Evolutionary conservation across 2,113 vertebrate species (phyloP).

Genomic region (Mionectes macconnelli): DNA sequence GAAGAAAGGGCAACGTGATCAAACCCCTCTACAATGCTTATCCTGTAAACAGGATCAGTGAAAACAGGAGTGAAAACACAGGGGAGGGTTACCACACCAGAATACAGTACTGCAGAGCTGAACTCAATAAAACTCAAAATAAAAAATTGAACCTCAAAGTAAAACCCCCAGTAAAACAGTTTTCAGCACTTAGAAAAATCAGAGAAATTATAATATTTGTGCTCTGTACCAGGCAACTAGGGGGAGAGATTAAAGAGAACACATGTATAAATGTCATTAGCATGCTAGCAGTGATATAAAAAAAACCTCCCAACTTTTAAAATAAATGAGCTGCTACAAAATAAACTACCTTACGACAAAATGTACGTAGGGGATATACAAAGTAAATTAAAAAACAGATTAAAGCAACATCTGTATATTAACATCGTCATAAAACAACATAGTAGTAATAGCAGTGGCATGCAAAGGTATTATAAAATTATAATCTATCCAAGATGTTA

Average conservation of each 20-base stretch:
- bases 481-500: slow-evolving; percentile 69
- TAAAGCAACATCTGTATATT: slow-evolving; percentile 81
- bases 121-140: slow-evolving; percentile 22
- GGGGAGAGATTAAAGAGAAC: slow-evolving; percentile 59
- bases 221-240: slow-evolving; percentile 34
- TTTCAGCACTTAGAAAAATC: slow-evolving; percentile 17
- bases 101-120: background rate
- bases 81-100: background rate
- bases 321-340: slow-evolving; percentile 79
- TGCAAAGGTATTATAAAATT: slow-evolving; percentile 76
- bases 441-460: slow-evolving; percentile 65
- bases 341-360: slow-evolving; percentile 74
- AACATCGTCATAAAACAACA: slow-evolving; percentile 72
- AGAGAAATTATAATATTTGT: background rate
- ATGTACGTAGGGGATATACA: slow-evolving; percentile 74
- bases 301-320: slow-evolving; percentile 72
- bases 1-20: background rate
- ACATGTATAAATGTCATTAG: slow-evolving; percentile 70
- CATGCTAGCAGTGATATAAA: slow-evolving; percentile 60
- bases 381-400: slow-evolving; percentile 80
- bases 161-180: background rate
- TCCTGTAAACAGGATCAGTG: background rate
- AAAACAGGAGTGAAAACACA: background rate
- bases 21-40: background rate
- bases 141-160: slow-evolving; percentile 33